Evolutionary conservation across 2,113 vertebrate genomes (phyloP).

Genomic region (Thymallus thymallus): DNA sequence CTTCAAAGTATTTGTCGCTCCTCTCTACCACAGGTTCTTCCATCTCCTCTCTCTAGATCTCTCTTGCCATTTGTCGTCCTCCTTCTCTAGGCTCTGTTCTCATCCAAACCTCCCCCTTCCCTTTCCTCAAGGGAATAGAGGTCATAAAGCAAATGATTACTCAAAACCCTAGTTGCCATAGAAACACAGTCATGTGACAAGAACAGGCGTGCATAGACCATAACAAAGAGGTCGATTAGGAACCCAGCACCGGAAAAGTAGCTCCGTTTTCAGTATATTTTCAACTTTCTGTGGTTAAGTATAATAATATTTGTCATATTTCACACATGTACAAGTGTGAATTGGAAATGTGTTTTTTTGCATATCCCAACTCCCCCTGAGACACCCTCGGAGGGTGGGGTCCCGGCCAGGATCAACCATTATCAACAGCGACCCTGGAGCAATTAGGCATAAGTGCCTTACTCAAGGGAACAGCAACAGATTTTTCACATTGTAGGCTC

Average conservation of each 20-base stretch:
- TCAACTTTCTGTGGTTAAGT: slow-evolving; percentile 59
- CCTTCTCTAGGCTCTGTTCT: slow-evolving; percentile 68
- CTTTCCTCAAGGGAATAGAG: slow-evolving; percentile 89
- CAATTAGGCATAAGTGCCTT: too few species aligned
- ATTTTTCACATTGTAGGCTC: too few species aligned
- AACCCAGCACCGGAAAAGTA: slow-evolving; percentile 77
- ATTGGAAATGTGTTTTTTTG: too few species aligned
- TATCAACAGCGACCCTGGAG: too few species aligned
- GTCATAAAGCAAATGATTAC: slow-evolving; percentile 95
- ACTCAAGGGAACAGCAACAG: too few species aligned
- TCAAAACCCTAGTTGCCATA: slow-evolving; percentile 91
- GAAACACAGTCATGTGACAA: slow-evolving; percentile 86
- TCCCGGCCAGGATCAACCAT: too few species aligned
- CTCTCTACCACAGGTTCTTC: too few species aligned
- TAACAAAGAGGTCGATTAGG: slow-evolving; percentile 88
- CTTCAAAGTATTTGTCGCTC: not conserved
- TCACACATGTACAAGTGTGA: too few species aligned
- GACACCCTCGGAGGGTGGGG: too few species aligned
- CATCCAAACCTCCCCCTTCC: slow-evolving; percentile 72
- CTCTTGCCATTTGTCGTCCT: slow-evolving; percentile 43
- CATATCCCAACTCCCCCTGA: too few species aligned
- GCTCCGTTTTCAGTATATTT: slow-evolving; percentile 72
- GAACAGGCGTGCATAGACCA: slow-evolving; percentile 87
- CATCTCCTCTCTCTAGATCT: too few species aligned
- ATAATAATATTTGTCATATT: slow-evolving; percentile 37